Evolutionary conservation across 1,140 invertebrate species (phyloP), one percentile per base, ranked within the genome.

Genomic region (Trinorchestia longiramus): DNA sequence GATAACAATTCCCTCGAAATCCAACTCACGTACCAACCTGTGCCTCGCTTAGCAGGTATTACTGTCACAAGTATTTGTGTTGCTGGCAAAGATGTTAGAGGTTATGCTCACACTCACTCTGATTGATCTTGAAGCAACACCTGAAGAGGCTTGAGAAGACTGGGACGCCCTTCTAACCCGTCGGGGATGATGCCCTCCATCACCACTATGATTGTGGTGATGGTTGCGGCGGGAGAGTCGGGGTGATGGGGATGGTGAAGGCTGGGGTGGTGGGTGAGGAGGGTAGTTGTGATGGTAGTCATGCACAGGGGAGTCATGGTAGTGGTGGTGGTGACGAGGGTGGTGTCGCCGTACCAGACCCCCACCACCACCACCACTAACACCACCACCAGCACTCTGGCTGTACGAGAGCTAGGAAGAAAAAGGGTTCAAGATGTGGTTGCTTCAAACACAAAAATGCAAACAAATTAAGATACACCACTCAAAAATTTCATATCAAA

Each of bases 141-240:
- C 95, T 47, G 96, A 96, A 41, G 97, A 97, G 44, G 97, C 97
- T 95, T 97, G 97, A 41, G 97, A 97, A 45, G 97, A 97, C 96
- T 97, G 97, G 96, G 97, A 97, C 96, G 97, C 97, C 43, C 96
- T 96, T 95, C 96, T 96, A 95, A 95, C 96, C 95, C 95, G 96
- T 23, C 88, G 88, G 88, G 88, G 28, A 36, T 19, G 19, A 36
- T 77, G 47, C 87, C 87, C 88, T n/a, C 95, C 95, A 43, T 47
- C 42, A 87, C 43, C 42, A 96, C 97, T 97, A 91, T 97, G 97
- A 77, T 97, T 97, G 94, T 97, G 97, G 96, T 97, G 97, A 43
- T 97, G 42, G 97, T 97, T 43, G 97, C 97, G 95, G 62, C 97
- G 96, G 17, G 96, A 96, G 28, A 96, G 96, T 87, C 96, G 95